Percentiles rank a stretch among this genome's conserved stretches.
Conservation (phyloP, 2,888 invertebrate species). For the Pseudeuparius sepicola region DNA sequence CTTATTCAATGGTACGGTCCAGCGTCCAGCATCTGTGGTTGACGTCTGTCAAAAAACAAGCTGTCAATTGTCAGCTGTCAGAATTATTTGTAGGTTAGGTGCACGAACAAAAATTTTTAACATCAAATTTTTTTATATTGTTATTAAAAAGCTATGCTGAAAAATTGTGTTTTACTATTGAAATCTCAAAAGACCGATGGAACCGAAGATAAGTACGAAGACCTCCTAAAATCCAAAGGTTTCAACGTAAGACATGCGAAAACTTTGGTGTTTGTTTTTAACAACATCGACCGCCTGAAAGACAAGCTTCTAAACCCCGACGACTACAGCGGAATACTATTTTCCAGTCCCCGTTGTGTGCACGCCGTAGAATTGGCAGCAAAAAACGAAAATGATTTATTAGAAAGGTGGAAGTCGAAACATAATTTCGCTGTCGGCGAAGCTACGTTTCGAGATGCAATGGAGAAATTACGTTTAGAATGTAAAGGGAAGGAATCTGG, state of each 20-base stretch:
- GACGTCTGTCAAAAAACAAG: too few species aligned
- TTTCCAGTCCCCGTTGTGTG: constrained; percentile 48
- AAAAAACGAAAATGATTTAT: constrained; percentile 23
- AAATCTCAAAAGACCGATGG: constrained; percentile 32
- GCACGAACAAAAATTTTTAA: too few species aligned
- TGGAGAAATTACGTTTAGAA: constrained; percentile 38
- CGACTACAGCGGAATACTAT: constrained; percentile 43
- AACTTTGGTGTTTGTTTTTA: constrained; percentile 44
- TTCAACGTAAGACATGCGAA: constrained; percentile 42
- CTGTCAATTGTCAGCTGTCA: too few species aligned
- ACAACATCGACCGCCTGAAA: constrained; percentile 39
- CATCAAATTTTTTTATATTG: too few species aligned
- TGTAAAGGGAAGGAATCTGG: constrained; percentile 46
- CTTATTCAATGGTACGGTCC: too few species aligned
- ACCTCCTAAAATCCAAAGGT: constrained; percentile 37
- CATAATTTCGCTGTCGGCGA: constrained; percentile 41
- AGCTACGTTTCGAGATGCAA: constrained; percentile 41
- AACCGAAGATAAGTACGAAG: constrained; percentile 40
- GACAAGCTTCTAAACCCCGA: constrained; percentile 39
- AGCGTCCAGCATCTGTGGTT: too few species aligned
- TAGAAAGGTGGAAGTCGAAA: constrained; percentile 26
- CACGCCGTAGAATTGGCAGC: constrained; percentile 40
- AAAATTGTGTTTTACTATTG: constrained; percentile 32
- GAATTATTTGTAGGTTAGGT: too few species aligned
- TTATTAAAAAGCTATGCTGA: constrained; percentile 18